Evolutionary conservation across 2,888 invertebrate species (phyloP), one percentile per base, ranked within the genome.

Genomic region (Andricus quercusramuli): DNA sequence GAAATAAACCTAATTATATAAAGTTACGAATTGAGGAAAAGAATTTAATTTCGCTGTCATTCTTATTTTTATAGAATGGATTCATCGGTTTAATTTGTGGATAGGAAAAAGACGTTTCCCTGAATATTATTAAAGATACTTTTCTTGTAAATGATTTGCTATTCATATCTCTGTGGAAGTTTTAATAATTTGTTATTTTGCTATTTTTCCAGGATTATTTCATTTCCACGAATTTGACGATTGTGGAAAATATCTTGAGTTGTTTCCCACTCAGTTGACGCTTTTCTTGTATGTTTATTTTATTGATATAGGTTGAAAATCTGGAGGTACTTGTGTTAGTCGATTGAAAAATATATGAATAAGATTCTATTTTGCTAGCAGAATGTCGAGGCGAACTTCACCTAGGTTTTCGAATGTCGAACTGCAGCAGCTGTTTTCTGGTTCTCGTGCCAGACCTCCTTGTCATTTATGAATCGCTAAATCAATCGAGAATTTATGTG

Each of bases 351-450:
- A 68, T 47, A 70, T 32, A 29, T 29, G 29, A 29, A 47, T 44
- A 68, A 47, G 25, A 47, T 70, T 47, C 51, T 11, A 20, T 70
- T 47, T 25, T 29, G 15, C 17, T 70, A 11, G 11, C 51, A 51
- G 70, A 74, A 59, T 32, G 25, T 74, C 13, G 29, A 74, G 32
- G n/a, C 32, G 37, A 74, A 56, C 56, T 70, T 74, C 74, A 74
- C 74, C 74, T 74, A 51, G 56, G 51, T 74, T 37, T 56, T 37
- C 51, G 56, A 74, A 74, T 74, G 37, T 74, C 74, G 56, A 74
- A 74, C 32, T 74, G 74, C 56, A 74, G 56, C 74, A 74, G 74
- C 74, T 74, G 74, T 74, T 74, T 74, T 74, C 74, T 51, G 32
- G 56, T 74, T 74, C 13, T 29, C 32, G 74, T 74, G 56, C 51